A percentile compares a stretch with the other conserved stretches of the same genome.
Conservation (phyloP, 2,888 invertebrate genomes). For the Parascotia fuliginaria region DNA sequence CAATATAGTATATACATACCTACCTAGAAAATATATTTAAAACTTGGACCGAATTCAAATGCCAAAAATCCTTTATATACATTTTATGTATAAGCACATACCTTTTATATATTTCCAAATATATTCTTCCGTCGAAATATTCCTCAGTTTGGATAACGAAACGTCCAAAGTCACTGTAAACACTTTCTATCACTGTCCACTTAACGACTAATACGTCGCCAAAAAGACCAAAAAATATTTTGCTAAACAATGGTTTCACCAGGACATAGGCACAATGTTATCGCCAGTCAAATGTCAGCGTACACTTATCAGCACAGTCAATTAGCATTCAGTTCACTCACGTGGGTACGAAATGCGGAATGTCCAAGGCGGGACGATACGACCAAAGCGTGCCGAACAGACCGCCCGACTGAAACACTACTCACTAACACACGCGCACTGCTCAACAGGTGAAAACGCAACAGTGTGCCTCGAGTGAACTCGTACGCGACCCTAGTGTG, state of each 20-base stretch:
- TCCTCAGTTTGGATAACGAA: slow-evolving; percentile 79
- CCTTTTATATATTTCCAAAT: slow-evolving; percentile 83
- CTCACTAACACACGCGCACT: slow-evolving; percentile 71
- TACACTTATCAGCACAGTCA: slow-evolving; percentile 71
- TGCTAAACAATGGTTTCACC: slow-evolving; percentile 46
- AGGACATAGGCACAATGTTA: slow-evolving; percentile 60
- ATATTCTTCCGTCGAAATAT: slow-evolving; percentile 73
- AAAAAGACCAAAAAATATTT: slow-evolving; percentile 41
- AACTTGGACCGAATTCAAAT: slow-evolving; percentile 68
- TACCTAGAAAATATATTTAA: not conserved
- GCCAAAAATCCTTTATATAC: slow-evolving; percentile 19
- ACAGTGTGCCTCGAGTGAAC: slow-evolving; percentile 75
- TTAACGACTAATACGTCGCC: slow-evolving; percentile 47
- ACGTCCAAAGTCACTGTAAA: slow-evolving; percentile 68
- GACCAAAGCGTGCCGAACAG: slow-evolving; percentile 80
- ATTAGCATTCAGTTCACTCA: slow-evolving; percentile 69
- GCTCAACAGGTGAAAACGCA: slow-evolving; percentile 81
- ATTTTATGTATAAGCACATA: slow-evolving; percentile 52
- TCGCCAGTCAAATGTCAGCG: slow-evolving; percentile 69
- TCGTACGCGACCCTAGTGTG: slow-evolving; percentile 73
- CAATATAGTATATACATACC: not conserved
- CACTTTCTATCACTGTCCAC: slow-evolving; percentile 72
- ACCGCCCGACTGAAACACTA: slow-evolving; percentile 77
- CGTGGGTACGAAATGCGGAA: slow-evolving; percentile 61
- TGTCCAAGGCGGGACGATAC: slow-evolving; percentile 54